Evolutionary conservation across 2,888 invertebrate genomes (phyloP), one percentile per base, ranked within the genome.

Genomic region (Eupithecia centaureata): DNA sequence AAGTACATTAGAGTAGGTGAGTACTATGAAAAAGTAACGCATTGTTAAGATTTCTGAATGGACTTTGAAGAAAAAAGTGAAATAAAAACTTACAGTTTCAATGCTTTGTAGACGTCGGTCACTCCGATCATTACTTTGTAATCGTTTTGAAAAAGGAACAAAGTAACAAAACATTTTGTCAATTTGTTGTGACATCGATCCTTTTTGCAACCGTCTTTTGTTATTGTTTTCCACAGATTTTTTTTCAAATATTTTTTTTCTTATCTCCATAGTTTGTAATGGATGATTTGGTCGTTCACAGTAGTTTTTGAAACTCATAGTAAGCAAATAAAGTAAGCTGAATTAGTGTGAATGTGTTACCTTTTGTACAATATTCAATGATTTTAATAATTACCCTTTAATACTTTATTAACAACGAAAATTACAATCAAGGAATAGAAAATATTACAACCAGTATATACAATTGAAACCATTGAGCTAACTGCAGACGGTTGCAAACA

Each of bases 141-240:
- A 66, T 38, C 56, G 51, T 64, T 66, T 67, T 60, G 63, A 61
- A 69, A 70, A 66, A 30, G 42, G 63, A 69, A 70, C 63, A 70
- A 66, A 63, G 28, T 35, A 28, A 61, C 38, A 60, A 56, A 58
- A 56, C 25, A 28, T 38, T 59, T 5, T 66, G 63, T 66, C 65
- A 61, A 77, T 76, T 72, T 73, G 75, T 75, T 79, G 71, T 80
- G 83, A 77, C 79, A 79, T 71, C 62, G 76, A 76, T 77, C 74
- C 76, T 67, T 74, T 77, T 75, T 77, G 73, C n/a, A 22, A 12
- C 12, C 54, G 0, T 58, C 32, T 60, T 62, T 61, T 69, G 62
- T 58, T 61, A 64, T 62, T 67, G 70, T 62, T 70, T 65, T 67
- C 62, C 60, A 65, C 32, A 61, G 60, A 0, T 33, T 57, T 57